Evolutionary conservation across 2,888 invertebrate species (phyloP).

Genomic region (Ichneumoninae sp.): DNA sequence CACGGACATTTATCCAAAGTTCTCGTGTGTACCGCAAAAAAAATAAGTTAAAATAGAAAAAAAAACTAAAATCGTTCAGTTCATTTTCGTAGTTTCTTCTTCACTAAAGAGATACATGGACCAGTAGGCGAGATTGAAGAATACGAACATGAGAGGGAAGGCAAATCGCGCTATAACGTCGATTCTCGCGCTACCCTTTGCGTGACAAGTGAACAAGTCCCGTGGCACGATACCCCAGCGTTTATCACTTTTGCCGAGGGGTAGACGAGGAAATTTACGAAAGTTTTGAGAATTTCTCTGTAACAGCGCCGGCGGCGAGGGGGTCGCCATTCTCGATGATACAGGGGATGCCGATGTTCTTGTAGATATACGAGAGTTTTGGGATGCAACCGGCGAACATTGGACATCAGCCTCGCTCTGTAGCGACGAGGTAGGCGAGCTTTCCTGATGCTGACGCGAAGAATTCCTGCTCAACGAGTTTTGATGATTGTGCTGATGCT

Average conservation of each 20-base stretch:
- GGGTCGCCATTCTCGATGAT: constrained; percentile 72
- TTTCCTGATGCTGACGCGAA: constrained; percentile 61
- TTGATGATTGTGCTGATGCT: constrained; percentile 61
- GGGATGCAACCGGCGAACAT: constrained; percentile 66
- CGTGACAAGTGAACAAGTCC: constrained; percentile 78
- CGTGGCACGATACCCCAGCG: constrained; percentile 77
- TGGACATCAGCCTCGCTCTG: constrained; percentile 73
- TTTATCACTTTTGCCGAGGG: constrained; percentile 71
- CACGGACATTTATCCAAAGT: not conserved
- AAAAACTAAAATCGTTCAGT: constrained; percentile 89
- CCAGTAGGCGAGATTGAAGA: constrained; percentile 98
- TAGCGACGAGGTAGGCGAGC: constrained; percentile 77
- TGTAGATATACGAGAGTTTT: constrained; percentile 64
- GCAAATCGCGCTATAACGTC: constrained; percentile 98
- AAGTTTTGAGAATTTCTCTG: constrained; percentile 69
- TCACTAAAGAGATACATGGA: constrained; percentile 92
- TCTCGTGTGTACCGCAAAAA: not conserved
- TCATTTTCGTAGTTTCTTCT: constrained; percentile 91
- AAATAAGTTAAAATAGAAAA: not conserved
- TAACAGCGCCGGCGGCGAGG: constrained; percentile 70
- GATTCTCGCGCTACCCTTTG: constrained; percentile 88
- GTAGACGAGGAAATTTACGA: constrained; percentile 71
- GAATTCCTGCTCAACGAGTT: constrained; percentile 29
- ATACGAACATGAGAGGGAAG: constrained; percentile 96
- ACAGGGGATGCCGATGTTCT: constrained; percentile 72